A percentile compares a stretch with the other conserved stretches of the same genome.
Conservation (phyloP, 2,888 invertebrate genomes). For the Tenthredo livida region DNA sequence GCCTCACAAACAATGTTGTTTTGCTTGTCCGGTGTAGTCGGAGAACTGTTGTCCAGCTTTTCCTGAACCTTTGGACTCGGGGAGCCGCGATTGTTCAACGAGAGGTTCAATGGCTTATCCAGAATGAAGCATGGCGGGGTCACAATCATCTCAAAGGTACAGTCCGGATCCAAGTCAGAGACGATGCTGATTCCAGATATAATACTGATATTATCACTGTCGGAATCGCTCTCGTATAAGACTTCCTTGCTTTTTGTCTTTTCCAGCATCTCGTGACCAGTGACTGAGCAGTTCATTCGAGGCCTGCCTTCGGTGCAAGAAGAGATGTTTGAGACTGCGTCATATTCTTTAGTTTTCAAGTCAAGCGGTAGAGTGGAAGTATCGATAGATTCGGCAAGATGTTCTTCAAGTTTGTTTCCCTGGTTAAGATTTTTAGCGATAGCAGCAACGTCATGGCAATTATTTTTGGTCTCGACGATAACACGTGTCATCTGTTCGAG, state of each 20-base stretch:
- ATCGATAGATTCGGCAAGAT: neutral
- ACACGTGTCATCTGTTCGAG: conserved; percentile 77
- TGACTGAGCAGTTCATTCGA: conserved; percentile 53
- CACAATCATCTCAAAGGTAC: conserved; percentile 72
- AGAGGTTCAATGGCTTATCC: conserved; percentile 48
- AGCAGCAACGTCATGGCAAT: conserved; percentile 59
- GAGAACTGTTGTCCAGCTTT: conserved; percentile 26
- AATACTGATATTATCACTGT: conserved; percentile 74
- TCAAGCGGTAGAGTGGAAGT: neutral
- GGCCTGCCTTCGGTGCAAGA: conserved; percentile 36
- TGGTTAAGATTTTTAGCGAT: conserved; percentile 44
- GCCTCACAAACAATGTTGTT: neutral
- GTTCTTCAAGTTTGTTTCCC: neutral
- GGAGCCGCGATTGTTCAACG: conserved; percentile 6
- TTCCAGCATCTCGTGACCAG: conserved; percentile 56
- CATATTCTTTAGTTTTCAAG: conserved; percentile 57
- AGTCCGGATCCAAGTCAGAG: conserved; percentile 65
- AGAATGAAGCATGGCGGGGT: conserved; percentile 64
- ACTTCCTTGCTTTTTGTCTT: conserved; percentile 50
- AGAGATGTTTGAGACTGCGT: conserved; percentile 31
- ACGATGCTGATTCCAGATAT: conserved; percentile 67
- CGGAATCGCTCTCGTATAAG: conserved; percentile 66
- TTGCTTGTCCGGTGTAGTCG: neutral
- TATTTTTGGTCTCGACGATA: conserved; percentile 75
- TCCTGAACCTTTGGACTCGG: neutral